A percentile compares a stretch with the other conserved stretches of the same genome.
These are phyloP conservation scores for Electrona antarctica DNA, from an alignment of 2,113 vertebrate species.

Conservation along the genomic window DNA sequence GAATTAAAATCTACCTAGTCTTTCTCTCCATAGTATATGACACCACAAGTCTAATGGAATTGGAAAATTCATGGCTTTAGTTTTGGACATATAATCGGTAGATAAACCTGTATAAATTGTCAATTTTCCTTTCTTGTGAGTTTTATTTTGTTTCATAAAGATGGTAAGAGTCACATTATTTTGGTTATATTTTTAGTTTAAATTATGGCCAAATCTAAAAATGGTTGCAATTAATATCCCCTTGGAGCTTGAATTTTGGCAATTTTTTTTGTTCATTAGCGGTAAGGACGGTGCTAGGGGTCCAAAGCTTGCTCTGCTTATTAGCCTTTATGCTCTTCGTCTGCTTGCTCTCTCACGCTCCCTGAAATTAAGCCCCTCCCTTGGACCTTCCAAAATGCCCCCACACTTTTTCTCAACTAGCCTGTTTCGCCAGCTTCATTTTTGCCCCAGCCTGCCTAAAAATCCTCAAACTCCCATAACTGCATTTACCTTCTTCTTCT, in stretches of 20 bases:
- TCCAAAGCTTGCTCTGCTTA: slow-evolving; percentile 46
- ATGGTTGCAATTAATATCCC: background rate
- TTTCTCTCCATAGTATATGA: too few relatives aligned
- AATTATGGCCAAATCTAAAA: slow-evolving; percentile 38
- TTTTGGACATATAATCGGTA: slow-evolving; percentile 45
- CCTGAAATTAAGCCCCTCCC: slow-evolving; percentile 42
- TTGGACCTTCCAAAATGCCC: slow-evolving; percentile 34
- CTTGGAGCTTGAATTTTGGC: slow-evolving; percentile 10
- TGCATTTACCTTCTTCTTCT: slow-evolving; percentile 56
- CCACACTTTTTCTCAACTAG: slow-evolving; percentile 18
- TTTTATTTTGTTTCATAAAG: slow-evolving; percentile 13
- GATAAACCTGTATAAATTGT: slow-evolving; percentile 35
- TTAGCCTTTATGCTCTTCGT: slow-evolving; percentile 45
- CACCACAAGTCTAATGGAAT: slow-evolving; percentile 19
- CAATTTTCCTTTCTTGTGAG: slow-evolving; percentile 26
- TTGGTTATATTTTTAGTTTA: background rate
- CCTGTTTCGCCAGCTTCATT: slow-evolving; percentile 41
- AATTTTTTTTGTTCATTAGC: background rate
- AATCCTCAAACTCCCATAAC: slow-evolving; percentile 54
- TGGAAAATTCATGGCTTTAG: slow-evolving; percentile 17
- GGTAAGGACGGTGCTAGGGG: slow-evolving; percentile 6
- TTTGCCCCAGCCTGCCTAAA: slow-evolving; percentile 40
- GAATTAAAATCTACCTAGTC: too few relatives aligned
- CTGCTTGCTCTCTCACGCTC: slow-evolving; percentile 60
- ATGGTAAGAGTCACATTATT: background rate